phyloP scores from a whole-genome alignment of 2,888 invertebrate species.

The Cheilosia grossa region DNA sequence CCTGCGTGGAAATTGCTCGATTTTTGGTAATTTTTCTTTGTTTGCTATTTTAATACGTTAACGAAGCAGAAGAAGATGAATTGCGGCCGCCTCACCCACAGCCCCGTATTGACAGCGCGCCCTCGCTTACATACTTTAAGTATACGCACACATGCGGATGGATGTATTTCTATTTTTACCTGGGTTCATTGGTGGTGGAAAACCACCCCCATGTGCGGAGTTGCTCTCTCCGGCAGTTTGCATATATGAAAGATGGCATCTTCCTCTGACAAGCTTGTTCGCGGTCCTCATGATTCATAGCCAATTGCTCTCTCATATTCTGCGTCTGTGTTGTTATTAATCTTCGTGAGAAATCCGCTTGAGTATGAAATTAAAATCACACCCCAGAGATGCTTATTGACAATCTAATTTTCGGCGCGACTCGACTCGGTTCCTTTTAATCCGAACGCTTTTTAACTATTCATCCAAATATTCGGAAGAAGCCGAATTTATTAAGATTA shows the following conservation, averaged over 20 bases:
- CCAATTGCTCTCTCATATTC: slow-evolving; percentile 16
- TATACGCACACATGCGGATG: not conserved
- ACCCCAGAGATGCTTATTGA: slow-evolving; percentile 79
- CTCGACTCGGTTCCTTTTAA: slow-evolving; percentile 22
- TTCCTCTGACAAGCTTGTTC: slow-evolving; percentile 27
- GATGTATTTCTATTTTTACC: slow-evolving; percentile 29
- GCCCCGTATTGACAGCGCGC: slow-evolving; percentile 45
- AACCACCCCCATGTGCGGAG: slow-evolving; percentile 37
- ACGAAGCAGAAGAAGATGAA: slow-evolving; percentile 74
- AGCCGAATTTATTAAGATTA: slow-evolving; percentile 47
- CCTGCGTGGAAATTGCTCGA: slow-evolving; percentile 66
- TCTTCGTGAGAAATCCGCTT: slow-evolving; percentile 79
- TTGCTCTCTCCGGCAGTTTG: slow-evolving; percentile 26
- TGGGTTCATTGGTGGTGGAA: slow-evolving; percentile 5
- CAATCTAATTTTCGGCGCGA: slow-evolving; percentile 42
- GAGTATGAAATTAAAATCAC: slow-evolving; percentile 84
- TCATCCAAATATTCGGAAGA: slow-evolving; percentile 44
- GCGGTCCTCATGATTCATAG: slow-evolving; percentile 61
- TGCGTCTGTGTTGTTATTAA: slow-evolving; percentile 64
- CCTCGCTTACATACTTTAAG: not conserved
- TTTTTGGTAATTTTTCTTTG: slow-evolving; percentile 75
- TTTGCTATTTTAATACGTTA: slow-evolving; percentile 74
- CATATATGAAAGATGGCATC: slow-evolving; percentile 66
- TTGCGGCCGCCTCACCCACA: slow-evolving; percentile 34
- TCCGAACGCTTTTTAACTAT: slow-evolving; percentile 60